Base-by-base conservation (phyloP, 2,888 invertebrate genomes). In the Mythimna vitellina region DNA sequence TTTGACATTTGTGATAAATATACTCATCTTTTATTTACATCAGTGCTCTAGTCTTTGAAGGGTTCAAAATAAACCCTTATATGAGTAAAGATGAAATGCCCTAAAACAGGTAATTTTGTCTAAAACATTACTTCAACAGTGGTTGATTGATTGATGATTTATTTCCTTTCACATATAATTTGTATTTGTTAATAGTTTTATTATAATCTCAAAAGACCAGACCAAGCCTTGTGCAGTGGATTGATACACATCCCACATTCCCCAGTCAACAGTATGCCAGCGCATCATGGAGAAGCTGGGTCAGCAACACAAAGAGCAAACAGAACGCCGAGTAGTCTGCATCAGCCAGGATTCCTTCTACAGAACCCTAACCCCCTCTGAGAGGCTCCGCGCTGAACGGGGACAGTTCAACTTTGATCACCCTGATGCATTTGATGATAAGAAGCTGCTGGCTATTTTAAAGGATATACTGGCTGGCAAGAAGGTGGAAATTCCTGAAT, bases 351-450 rank as follows among this genome's bases (percentile, higher is more conserved):
- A 99, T 90, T 98, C 99, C 70, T 99, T 99, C 95, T 99, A 99
- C 94, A 97, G 98, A 69, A 98, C 99, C 76, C 96, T 99, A 64
- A 97, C 97, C 0, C 95, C 97, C 0, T 97, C 97, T 0, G 99
- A 99, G 91, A 97, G 98, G 85, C 94, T 97, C 0, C 97, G 98
- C 83, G 99, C 99, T 4, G 98, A 98, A 75, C 97, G 98, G 67
- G 99, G 99, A 42, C 97, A 98, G 87, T 99, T 98, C 92, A 99
- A 99, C 96, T 99, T 99, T 93, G 99, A 99, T 93, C 99, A 99
- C 96, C 99, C 99, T 0, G 99, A 99, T 93, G 99, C 99, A 0
- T 99, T 99, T 92, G 98, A 99, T 92, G 98, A 99, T 90, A 98
- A 98, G 70, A 96, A 99, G 38, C 98, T 99, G 92, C 96, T 97